Evolutionary conservation across 2,797 vertebrate species (phyloP).

Genomic region (Danio choprae): DNA sequence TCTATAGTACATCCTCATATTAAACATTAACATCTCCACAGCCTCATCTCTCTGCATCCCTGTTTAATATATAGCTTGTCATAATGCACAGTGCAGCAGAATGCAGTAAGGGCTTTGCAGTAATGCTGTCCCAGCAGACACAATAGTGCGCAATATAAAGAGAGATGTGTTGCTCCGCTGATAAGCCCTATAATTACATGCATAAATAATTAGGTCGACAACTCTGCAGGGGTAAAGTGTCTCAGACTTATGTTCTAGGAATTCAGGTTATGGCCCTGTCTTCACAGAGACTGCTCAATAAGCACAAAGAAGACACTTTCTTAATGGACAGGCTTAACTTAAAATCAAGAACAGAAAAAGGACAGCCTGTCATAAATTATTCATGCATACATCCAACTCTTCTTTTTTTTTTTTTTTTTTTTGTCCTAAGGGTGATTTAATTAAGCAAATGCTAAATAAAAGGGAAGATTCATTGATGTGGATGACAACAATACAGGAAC

Average conservation of each 20-base stretch:
- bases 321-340: constrained; percentile 18
- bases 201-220: constrained; percentile 56
- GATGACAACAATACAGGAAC: constrained; percentile 49
- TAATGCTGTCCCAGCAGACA: constrained; percentile 16
- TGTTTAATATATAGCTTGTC: constrained; percentile 3
- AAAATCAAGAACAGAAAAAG: constrained; percentile 31
- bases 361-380: constrained; percentile 52
- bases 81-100: neutral
- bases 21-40: neutral
- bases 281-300: constrained; percentile 39
- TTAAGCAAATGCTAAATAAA: constrained; percentile 56
- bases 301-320: constrained; percentile 46
- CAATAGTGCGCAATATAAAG: constrained; percentile 19
- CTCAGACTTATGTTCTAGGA: constrained; percentile 18
- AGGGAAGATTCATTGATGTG: constrained; percentile 32
- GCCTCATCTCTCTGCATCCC: neutral
- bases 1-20: neutral
- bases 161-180: constrained; percentile 44
- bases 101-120: neutral
- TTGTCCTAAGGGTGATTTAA: constrained; percentile 48
- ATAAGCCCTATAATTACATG: constrained; percentile 55
- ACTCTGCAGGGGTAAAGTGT: constrained; percentile 36
- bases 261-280: constrained; percentile 52
- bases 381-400: constrained; percentile 26
- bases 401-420: constrained; percentile 30